These are phyloP conservation scores for Dissostichus mawsoni DNA, from an alignment of 2,113 vertebrate species.

Conservation along the genomic window DNA sequence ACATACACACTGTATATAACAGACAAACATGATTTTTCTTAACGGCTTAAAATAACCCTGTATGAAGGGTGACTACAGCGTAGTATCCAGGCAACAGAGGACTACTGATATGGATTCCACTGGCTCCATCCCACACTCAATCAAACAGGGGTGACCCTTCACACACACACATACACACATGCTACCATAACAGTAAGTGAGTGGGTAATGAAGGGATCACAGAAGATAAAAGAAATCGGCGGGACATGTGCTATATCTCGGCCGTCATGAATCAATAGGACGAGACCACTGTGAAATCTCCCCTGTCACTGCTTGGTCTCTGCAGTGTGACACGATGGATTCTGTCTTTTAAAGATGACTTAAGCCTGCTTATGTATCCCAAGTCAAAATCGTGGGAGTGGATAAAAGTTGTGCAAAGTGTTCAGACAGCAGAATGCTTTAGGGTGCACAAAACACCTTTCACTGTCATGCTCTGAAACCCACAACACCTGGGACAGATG, in stretches of 20 bases:
- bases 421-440: conserved; percentile 3
- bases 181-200: conserved; percentile 31
- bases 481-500: conserved; percentile 74
- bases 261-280: conserved; percentile 63
- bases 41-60: conserved; percentile 81
- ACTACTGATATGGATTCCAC: conserved; percentile 74
- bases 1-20: conserved; percentile 23
- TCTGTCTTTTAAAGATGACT: conserved; percentile 53
- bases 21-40: conserved; percentile 59
- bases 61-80: conserved; percentile 60
- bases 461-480: conserved; percentile 52
- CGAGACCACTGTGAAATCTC: conserved; percentile 51
- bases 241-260: conserved; percentile 33
- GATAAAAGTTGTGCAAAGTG: conserved; percentile 22
- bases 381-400: conserved; percentile 19
- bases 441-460: conserved; percentile 16
- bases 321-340: conserved; percentile 16
- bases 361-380: conserved; percentile 37
- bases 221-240: conserved; percentile 59
- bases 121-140: conserved; percentile 72
- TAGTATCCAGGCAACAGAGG: conserved; percentile 84
- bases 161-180: conserved; percentile 24
- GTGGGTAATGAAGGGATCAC: conserved; percentile 59
- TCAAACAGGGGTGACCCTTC: conserved; percentile 74
- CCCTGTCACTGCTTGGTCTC: conserved; percentile 31